Conservation (phyloP, 2,797 vertebrate genomes). For the Lates japonicus region DNA sequence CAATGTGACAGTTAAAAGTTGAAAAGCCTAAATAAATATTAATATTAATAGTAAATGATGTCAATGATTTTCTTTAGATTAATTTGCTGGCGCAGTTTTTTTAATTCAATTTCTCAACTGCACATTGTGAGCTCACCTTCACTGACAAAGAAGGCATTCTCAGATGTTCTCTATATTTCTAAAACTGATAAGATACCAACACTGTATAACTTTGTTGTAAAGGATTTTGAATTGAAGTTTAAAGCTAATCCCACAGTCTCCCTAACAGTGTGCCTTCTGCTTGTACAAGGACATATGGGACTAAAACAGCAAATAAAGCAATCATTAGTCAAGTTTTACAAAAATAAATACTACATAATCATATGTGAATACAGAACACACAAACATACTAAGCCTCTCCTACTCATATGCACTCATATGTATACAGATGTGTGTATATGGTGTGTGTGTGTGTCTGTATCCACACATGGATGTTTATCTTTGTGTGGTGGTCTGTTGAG, state of each 20-base stretch:
- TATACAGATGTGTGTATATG: neutral
- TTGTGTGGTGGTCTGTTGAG: constrained; percentile 49
- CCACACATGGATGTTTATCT: constrained; percentile 32
- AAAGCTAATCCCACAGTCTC: constrained; percentile 7
- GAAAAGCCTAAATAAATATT: neutral
- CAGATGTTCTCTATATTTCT: neutral
- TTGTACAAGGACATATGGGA: constrained; percentile 6
- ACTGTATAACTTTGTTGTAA: constrained; percentile 21
- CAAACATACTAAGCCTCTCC: constrained; percentile 9
- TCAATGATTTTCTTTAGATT: neutral
- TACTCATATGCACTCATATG: neutral
- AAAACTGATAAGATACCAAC: neutral
- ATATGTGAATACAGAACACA: constrained; percentile 15
- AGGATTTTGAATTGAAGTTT: neutral
- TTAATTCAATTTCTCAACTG: neutral
- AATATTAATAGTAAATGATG: neutral
- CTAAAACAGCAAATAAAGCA: constrained; percentile 36
- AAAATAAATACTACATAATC: constrained; percentile 28
- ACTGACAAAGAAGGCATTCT: neutral
- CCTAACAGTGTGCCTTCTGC: constrained; percentile 6
- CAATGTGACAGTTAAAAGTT: neutral
- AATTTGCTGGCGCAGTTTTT: neutral
- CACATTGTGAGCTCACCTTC: neutral
- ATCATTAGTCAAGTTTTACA: constrained; percentile 14
- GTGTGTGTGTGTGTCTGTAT: constrained; percentile 21